phyloP scores from a whole-genome alignment of 64 coral and sea anemone species.

The Trachythela sp. region DNA sequence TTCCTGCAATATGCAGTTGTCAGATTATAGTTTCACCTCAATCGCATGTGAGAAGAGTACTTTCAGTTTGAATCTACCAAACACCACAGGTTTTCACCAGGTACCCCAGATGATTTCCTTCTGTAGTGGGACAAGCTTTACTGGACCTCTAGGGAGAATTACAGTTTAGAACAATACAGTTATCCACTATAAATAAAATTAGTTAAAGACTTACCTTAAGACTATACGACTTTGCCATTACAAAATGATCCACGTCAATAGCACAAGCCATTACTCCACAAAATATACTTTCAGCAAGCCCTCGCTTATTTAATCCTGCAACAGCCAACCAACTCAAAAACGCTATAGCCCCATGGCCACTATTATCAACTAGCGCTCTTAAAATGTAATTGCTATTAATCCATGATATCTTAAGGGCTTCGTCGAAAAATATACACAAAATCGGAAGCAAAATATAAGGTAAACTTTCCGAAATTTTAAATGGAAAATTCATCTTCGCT shows the following conservation, averaged over 20 bases:
- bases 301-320: not conserved
- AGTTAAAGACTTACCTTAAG: not conserved
- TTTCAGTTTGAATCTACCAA: too few species aligned
- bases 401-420: not conserved
- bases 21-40: too few species aligned
- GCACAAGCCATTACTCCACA: not conserved
- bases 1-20: too few species aligned
- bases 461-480: not conserved
- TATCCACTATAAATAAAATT: too few species aligned
- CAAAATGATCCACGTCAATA: slow-evolving; percentile 16
- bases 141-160: too few species aligned
- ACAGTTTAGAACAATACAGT: too few species aligned
- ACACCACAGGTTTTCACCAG: too few species aligned
- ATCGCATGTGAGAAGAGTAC: too few species aligned
- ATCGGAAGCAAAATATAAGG: not conserved
- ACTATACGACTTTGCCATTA: not conserved
- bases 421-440: not conserved
- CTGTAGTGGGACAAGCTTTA: too few species aligned
- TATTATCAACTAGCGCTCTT: not conserved
- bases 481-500: not conserved
- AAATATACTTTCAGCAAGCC: not conserved
- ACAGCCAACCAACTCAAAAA: slow-evolving; percentile 14
- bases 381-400: not conserved
- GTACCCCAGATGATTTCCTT: too few species aligned
- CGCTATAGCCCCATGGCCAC: not conserved